Evolutionary conservation across 2,113 vertebrate genomes (phyloP), one percentile per base, ranked within the genome.

Genomic region (Pachypanchax playfairii): DNA sequence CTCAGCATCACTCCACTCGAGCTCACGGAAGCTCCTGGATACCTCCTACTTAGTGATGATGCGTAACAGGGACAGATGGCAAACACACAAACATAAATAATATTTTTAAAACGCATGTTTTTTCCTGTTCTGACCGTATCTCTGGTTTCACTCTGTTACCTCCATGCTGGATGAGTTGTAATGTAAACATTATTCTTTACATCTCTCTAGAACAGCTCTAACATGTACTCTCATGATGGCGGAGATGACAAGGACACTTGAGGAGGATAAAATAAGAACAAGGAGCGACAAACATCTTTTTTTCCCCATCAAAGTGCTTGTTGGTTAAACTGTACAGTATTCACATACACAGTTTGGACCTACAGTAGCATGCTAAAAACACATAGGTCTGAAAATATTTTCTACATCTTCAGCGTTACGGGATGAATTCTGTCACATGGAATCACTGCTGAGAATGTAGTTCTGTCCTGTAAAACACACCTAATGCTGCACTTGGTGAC

Each of bases 251-350:
- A 89, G 87, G 84, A 87, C 88, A 82, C 84, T 84, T 89, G 46
- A 66, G 65, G 62, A 75, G 54, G 73, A 75, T 41, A 47, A 66
- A 71, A 80, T 74, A 39, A 79, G 44, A 73, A 20, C 29, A 80
- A 82, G 46, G 39, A 65, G 33, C 29, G 59, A 75, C 61, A 69
- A 70, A 75, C 20, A 44, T 43, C 46, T 26, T 50, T 68, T 77
- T 75, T 59, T 77, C 84, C 61, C 70, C 66, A 65, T 84, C 75
- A 90, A 88, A 86, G 84, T 90, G 85, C 87, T 81, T 66, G 67
- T 85, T 81, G 77, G 80, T 70, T 55, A 3, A 66, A 54, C 77
- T 80, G 65, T 81, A 79, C 67, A 86, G 44, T 79, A 70, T 77
- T 83, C 68, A 80, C 52, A 74, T 52, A 83, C 66, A 13, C 62